Percentiles rank a stretch among this genome's conserved stretches.
phyloP scores from a whole-genome alignment of 1,140 invertebrate species.

The Gonioctena quinquepunctata region DNA sequence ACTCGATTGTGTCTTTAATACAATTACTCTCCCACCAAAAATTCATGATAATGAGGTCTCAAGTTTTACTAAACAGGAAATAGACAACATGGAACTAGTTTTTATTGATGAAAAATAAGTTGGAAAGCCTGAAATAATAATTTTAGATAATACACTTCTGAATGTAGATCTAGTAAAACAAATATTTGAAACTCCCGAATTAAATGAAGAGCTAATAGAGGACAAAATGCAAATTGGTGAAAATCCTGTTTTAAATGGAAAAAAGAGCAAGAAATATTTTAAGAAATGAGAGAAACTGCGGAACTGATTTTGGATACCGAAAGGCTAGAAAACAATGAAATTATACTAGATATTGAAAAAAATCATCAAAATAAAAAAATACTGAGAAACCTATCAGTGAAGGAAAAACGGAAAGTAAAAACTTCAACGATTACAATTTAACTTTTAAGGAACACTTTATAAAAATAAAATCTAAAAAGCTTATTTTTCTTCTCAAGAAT shows the following conservation, averaged over 20 bases:
- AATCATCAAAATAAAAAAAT: neutral
- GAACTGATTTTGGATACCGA: neutral
- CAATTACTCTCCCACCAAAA: too few relatives aligned
- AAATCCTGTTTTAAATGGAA: neutral
- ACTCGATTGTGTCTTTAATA: too few relatives aligned
- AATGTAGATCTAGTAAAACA: neutral
- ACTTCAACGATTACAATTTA: too few relatives aligned
- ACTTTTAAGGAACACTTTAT: too few relatives aligned
- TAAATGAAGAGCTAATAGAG: neutral
- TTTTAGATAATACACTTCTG: neutral
- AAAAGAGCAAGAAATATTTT: neutral
- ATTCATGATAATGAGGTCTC: too few relatives aligned
- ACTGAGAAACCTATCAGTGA: neutral
- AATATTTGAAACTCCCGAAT: too few relatives aligned
- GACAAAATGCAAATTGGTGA: neutral
- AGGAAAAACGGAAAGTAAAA: neutral
- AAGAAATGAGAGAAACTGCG: neutral
- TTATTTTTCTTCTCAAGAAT: too few relatives aligned
- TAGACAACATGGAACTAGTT: too few relatives aligned
- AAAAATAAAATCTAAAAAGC: too few relatives aligned
- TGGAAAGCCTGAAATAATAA: neutral
- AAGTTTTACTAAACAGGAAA: too few relatives aligned
- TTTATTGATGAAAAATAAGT: neutral
- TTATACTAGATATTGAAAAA: neutral
- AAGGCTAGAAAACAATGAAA: neutral